Conservation (phyloP, 2,797 vertebrate genomes). For the Iguana delicatissima region DNA sequence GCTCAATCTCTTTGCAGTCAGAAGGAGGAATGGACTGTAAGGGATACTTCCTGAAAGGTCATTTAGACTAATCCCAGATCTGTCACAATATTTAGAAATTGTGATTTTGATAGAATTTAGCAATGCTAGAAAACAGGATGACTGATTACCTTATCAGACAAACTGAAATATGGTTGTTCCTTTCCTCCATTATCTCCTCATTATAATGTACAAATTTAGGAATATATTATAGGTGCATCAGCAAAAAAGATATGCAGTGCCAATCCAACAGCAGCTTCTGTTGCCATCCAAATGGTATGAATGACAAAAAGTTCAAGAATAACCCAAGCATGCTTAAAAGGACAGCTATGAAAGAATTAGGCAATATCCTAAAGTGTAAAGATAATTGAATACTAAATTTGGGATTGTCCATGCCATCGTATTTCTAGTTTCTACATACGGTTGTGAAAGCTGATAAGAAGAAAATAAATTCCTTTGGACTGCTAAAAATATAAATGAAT, state of each 20-base stretch:
- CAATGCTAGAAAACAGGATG: background rate
- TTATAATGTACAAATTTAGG: background rate
- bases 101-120: background rate
- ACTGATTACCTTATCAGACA: background rate
- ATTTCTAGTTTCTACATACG: too few species aligned
- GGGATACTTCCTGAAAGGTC: background rate
- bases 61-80: background rate
- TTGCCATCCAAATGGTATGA: background rate
- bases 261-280: background rate
- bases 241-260: background rate
- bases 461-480: too few species aligned
- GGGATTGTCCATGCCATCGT: too few species aligned
- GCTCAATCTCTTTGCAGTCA: background rate
- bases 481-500: too few species aligned
- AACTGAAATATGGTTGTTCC: background rate
- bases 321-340: background rate
- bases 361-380: too few species aligned
- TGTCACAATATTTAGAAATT: background rate
- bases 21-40: background rate
- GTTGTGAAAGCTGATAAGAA: too few species aligned
- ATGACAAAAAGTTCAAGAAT: background rate
- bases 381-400: too few species aligned
- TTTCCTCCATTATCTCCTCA: background rate
- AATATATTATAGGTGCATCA: background rate
- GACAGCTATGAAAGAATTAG: too few species aligned